Evolutionary conservation across 2,113 vertebrate genomes (phyloP).

Genomic region (Paramormyrops kingsleyae): DNA sequence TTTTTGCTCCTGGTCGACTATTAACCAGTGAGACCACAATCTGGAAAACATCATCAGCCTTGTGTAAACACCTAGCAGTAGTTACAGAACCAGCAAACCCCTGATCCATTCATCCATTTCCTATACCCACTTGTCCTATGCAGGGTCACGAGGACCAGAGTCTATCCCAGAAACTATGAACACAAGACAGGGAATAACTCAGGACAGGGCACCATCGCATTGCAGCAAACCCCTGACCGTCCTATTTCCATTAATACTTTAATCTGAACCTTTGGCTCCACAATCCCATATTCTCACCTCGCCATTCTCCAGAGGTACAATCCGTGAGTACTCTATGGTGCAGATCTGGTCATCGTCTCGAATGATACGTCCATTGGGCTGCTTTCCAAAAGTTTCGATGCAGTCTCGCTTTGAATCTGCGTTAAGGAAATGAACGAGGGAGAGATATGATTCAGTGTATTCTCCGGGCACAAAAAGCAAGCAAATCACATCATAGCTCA

Average conservation of each 20-base stretch:
- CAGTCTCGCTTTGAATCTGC: conserved; percentile 79
- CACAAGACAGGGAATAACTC: not conserved
- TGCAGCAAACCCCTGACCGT: not conserved
- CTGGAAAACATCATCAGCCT: conserved; percentile 46
- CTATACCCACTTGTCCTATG: not conserved
- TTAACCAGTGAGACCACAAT: conserved; percentile 83
- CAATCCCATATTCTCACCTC: conserved; percentile 61
- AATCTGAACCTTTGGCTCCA: not conserved
- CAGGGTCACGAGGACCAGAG: not conserved
- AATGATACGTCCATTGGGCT: conserved; percentile 58
- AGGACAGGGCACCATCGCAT: not conserved
- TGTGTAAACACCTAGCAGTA: not conserved
- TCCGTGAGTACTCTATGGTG: conserved; percentile 78
- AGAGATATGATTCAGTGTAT: not conserved
- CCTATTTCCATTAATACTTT: not conserved
- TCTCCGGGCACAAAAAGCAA: not conserved
- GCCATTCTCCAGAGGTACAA: conserved; percentile 83
- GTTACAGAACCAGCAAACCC: not conserved
- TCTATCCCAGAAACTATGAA: not conserved
- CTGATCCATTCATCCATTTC: not conserved
- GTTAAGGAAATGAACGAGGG: not conserved
- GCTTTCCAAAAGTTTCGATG: conserved; percentile 68
- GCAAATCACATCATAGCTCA: not conserved
- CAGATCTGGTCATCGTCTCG: conserved; percentile 75
- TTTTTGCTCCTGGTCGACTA: conserved; percentile 75